A percentile compares a stretch with the other conserved stretches of the same genome.
Conservation (phyloP, 1,140 invertebrate genomes). For the Sinella curviseta region DNA sequence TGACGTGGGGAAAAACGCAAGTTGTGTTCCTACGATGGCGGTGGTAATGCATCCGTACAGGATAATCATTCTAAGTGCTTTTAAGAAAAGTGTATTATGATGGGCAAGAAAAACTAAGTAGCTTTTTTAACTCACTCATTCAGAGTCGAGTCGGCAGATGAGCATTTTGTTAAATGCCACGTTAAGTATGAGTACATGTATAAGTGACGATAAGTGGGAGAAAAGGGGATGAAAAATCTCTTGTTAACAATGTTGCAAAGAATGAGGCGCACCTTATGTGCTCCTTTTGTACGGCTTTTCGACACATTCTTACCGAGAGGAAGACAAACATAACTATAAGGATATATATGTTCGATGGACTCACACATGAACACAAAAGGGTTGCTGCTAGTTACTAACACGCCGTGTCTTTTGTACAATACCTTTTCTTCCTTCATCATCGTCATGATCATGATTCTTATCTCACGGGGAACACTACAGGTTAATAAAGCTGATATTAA, state of each 20-base stretch:
- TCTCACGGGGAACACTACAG: too few relatives aligned
- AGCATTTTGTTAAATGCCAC: not conserved
- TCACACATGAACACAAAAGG: too few relatives aligned
- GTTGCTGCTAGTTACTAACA: too few relatives aligned
- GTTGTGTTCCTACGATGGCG: not conserved
- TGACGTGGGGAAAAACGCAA: not conserved
- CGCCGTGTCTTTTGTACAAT: constrained; percentile 14
- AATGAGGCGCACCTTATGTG: not conserved
- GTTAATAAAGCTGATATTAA: too few relatives aligned
- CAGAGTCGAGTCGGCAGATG: not conserved
- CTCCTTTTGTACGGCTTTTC: not conserved
- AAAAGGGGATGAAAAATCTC: not conserved
- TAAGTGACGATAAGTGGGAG: not conserved
- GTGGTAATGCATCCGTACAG: not conserved
- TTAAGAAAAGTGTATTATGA: not conserved
- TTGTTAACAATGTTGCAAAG: constrained; percentile 21
- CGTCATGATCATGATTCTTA: too few relatives aligned
- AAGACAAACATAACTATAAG: not conserved
- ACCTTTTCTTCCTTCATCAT: not conserved
- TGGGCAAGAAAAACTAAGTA: too few relatives aligned
- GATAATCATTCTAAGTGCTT: constrained; percentile 20
- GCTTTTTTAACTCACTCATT: too few relatives aligned
- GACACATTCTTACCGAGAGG: constrained; percentile 1
- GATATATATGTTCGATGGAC: not conserved
- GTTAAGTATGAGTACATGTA: not conserved